phyloP scores from a whole-genome alignment of 1,140 invertebrate genomes.

The Drosophila arawakana region DNA sequence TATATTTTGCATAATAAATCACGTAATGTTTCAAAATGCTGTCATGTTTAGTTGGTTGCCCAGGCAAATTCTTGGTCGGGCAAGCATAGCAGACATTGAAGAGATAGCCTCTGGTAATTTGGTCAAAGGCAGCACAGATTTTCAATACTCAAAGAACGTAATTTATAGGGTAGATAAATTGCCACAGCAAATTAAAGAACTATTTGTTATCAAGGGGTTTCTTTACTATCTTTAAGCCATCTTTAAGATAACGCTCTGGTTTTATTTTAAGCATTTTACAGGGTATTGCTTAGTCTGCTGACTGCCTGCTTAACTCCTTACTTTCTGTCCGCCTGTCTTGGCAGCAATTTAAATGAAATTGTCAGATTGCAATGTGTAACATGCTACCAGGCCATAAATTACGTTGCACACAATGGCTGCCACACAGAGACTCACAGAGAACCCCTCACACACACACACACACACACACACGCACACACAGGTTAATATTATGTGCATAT shows the following conservation, averaged over 20 bases:
- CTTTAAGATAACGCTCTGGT: not conserved
- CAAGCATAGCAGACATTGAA: conserved; percentile 59
- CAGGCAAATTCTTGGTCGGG: conserved; percentile 47
- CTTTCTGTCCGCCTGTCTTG: conserved; percentile 52
- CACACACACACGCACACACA: conserved; percentile 9
- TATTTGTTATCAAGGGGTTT: no score
- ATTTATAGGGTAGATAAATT: conserved; percentile 3
- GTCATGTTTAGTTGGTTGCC: conserved; percentile 74
- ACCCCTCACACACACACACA: conserved; percentile 20
- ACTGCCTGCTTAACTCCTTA: not conserved
- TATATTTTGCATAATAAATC: conserved; percentile 77
- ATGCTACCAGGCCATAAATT: conserved; percentile 78
- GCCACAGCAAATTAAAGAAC: no score
- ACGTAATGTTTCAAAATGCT: conserved; percentile 82
- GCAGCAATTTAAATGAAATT: conserved; percentile 80
- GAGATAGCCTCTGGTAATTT: conserved; percentile 13
- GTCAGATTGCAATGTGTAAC: conserved; percentile 81
- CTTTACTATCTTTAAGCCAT: not conserved
- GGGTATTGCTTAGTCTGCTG: conserved; percentile 1
- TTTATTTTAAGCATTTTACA: not conserved
- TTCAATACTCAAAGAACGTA: not conserved
- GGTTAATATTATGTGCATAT: conserved; percentile 35
- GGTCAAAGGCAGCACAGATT: conserved; percentile 13
- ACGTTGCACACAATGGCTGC: conserved; percentile 60
- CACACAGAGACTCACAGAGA: conserved; percentile 20